Conservation (phyloP, 2,888 invertebrate genomes). For the Drosophila limbata region DNA sequence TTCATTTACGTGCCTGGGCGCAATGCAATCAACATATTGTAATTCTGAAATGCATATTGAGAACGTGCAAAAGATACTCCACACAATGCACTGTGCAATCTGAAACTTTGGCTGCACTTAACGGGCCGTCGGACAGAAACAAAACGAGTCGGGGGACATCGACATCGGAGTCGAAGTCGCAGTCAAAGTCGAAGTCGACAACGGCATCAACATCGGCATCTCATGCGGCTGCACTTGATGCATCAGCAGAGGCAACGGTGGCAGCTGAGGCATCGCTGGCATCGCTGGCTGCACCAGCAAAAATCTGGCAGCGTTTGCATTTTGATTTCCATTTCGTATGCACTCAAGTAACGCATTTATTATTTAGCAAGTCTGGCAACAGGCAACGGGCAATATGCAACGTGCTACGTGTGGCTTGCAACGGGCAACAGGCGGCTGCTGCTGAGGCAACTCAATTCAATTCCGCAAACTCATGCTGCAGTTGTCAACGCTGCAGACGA, state of each 20-base stretch:
- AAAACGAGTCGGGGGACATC: slow-evolving; percentile 48
- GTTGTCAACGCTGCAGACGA: slow-evolving; percentile 72
- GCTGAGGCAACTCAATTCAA: slow-evolving; percentile 68
- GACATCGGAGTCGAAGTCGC: slow-evolving; percentile 25
- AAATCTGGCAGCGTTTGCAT: slow-evolving; percentile 77
- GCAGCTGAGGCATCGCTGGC: slow-evolving; percentile 12
- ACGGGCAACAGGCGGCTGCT: slow-evolving; percentile 33
- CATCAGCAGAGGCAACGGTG: slow-evolving; percentile 33
- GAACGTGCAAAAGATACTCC: slow-evolving; percentile 76
- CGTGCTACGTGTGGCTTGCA: slow-evolving; percentile 4
- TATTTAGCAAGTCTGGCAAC: slow-evolving; percentile 68
- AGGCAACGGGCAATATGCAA: slow-evolving; percentile 14
- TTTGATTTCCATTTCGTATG: slow-evolving; percentile 77
- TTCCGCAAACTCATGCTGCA: slow-evolving; percentile 75
- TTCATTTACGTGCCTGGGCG: slow-evolving; percentile 67
- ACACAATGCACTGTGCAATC: slow-evolving; percentile 59
- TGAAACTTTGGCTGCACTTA: slow-evolving; percentile 68
- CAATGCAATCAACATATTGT: slow-evolving; percentile 80
- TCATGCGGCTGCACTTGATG: slow-evolving; percentile 52
- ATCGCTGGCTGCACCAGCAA: slow-evolving; percentile 29
- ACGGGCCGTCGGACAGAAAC: slow-evolving; percentile 71
- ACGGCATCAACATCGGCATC: slow-evolving; percentile 21
- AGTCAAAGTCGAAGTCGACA: slow-evolving; percentile 9
- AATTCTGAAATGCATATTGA: slow-evolving; percentile 79
- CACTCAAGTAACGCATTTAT: slow-evolving; percentile 79